A percentile compares a stretch with the other conserved stretches of the same genome.
Conservation (phyloP, 2,113 vertebrate species). For the Trochalopteron elliotii region DNA sequence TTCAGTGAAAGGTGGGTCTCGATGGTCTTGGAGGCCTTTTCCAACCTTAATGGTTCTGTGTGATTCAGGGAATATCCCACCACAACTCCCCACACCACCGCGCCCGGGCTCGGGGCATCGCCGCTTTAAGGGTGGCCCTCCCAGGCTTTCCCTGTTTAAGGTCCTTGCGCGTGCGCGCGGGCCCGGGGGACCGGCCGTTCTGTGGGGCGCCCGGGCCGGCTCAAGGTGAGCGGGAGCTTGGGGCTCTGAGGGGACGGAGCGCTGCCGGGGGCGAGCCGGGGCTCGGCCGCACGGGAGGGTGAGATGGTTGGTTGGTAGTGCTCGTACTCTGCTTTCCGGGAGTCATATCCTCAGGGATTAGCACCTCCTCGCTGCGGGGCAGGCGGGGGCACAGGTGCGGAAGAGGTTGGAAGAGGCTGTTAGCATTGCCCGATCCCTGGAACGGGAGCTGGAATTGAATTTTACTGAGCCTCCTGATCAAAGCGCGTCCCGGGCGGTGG, state of each 20-base stretch:
- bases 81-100: accelerated
- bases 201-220: accelerated
- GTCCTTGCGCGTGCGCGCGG: background rate
- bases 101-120: accelerated
- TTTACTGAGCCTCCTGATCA: accelerated
- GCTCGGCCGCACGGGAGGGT: too few species aligned
- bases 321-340: background rate
- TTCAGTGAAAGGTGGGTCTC: background rate
- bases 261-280: accelerated
- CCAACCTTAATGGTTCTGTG: accelerated
- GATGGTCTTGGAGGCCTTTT: background rate
- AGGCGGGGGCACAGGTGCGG: accelerated
- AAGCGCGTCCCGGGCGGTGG: accelerated
- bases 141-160: background rate
- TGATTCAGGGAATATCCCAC: accelerated
- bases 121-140: accelerated
- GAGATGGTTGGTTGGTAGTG: accelerated
- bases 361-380: background rate
- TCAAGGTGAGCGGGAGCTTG: background rate
- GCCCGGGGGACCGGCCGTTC: accelerated
- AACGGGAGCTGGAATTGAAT: accelerated
- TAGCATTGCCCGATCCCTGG: accelerated
- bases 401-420: accelerated
- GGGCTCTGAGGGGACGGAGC: accelerated
- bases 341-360: accelerated